phyloP scores from a whole-genome alignment of 2,888 invertebrate genomes.

The Tillus elongatus region DNA sequence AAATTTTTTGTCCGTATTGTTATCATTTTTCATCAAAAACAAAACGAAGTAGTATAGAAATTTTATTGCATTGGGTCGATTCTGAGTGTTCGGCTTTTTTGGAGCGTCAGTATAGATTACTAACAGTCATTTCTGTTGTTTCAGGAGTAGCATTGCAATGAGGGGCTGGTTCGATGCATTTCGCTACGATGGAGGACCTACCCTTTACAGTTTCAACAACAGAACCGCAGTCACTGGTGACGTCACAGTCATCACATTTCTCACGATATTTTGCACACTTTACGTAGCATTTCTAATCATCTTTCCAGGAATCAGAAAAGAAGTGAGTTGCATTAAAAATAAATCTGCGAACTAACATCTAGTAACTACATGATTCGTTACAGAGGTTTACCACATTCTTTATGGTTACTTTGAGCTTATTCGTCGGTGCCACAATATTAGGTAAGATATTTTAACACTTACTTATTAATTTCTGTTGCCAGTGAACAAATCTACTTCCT shows the following conservation, averaged over 20 bases:
- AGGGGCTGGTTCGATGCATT: conserved; percentile 97
- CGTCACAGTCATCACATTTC: conserved; percentile 75
- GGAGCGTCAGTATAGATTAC: too few relatives aligned
- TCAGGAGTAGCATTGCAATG: conserved; percentile 44
- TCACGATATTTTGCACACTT: conserved; percentile 80
- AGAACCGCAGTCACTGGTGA: conserved; percentile 93
- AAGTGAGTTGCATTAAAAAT: too few relatives aligned
- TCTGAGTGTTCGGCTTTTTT: too few relatives aligned
- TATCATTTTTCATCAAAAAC: too few relatives aligned
- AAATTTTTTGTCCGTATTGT: too few relatives aligned
- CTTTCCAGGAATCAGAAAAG: conserved; percentile 90
- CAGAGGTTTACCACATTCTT: conserved; percentile 89
- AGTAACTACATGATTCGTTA: too few relatives aligned
- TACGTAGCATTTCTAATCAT: conserved; percentile 92
- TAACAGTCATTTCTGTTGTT: conserved; percentile 10
- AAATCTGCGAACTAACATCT: too few relatives aligned
- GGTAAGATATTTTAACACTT: conserved; percentile 63
- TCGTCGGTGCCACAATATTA: conserved; percentile 87
- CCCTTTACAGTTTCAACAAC: conserved; percentile 89
- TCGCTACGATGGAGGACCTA: conserved; percentile 93
- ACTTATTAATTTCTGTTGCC: too few relatives aligned
- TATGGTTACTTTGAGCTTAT: conserved; percentile 83
- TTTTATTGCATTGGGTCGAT: too few relatives aligned
- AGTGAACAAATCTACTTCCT: too few relatives aligned
- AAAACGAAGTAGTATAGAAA: too few relatives aligned